Conservation (phyloP, 1,140 invertebrate species). For the Saxidomus purpurata region DNA sequence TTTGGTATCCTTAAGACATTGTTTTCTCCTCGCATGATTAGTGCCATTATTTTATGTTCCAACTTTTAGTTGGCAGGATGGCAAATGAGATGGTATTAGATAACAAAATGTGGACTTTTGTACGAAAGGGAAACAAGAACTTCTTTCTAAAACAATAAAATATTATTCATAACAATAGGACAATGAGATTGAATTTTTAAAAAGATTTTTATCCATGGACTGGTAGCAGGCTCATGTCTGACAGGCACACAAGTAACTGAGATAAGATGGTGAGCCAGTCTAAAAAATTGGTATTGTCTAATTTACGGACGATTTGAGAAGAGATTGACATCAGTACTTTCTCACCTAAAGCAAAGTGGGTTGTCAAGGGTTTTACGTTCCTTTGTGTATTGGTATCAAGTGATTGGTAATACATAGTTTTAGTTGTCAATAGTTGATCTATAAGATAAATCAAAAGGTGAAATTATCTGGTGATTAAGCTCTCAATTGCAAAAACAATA, state of each 20-base stretch:
- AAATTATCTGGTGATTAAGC: slow-evolving; percentile 15
- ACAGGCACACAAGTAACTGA: slow-evolving; percentile 34
- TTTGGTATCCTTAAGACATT: slow-evolving; percentile 54
- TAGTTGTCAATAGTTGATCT: slow-evolving; percentile 25
- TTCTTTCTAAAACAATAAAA: slow-evolving; percentile 7
- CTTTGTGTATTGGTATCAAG: slow-evolving; percentile 24
- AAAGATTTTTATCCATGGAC: slow-evolving; percentile 35
- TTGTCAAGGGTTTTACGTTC: slow-evolving; percentile 21
- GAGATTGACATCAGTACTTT: slow-evolving; percentile 63
- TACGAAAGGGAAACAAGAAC: slow-evolving; percentile 33
- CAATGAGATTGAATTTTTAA: slow-evolving; percentile 13
- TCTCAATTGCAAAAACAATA: slow-evolving; percentile 27
- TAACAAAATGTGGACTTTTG: slow-evolving; percentile 49
- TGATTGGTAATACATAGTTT: slow-evolving; percentile 25
- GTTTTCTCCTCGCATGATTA: slow-evolving; percentile 43
- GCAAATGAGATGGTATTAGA: slow-evolving; percentile 56
- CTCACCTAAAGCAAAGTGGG: not conserved
- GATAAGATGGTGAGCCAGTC: slow-evolving; percentile 52
- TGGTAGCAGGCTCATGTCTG: slow-evolving; percentile 58
- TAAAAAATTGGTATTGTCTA: slow-evolving; percentile 40
- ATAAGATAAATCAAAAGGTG: slow-evolving; percentile 25
- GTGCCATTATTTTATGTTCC: slow-evolving; percentile 14
- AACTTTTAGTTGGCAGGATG: slow-evolving; percentile 57
- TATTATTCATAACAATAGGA: slow-evolving; percentile 45
- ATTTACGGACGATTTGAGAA: slow-evolving; percentile 21